Base-by-base conservation (phyloP, 2,888 invertebrate genomes). In the Trissolcus brochymenae region DNA sequence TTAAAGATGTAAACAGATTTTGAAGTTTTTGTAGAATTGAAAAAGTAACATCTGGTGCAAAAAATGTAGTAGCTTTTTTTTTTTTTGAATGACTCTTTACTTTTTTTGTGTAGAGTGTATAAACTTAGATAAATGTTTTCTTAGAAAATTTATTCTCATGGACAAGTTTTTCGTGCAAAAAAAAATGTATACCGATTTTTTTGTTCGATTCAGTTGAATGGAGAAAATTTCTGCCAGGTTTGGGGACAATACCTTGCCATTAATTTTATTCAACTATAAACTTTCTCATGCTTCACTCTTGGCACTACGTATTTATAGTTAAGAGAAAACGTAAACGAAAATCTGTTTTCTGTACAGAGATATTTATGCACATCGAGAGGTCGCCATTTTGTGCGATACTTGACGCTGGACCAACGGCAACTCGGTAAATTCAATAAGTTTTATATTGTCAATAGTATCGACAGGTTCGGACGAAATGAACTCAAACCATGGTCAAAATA, bases 351-450 rank as follows among this genome's bases (percentile, higher is more conserved):
- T 50, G 40, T 19, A 49, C 50, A 49, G 64, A 71, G 72, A 76
- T 72, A 76, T 76, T 72, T 72, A 76, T 72, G 65, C 54, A 43
- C 66, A 21, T 54, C 57, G 60, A 51, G 60, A 64, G 50, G 59
- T 62, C 59, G 76, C 67, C 67, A 72, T 76, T 66, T 72, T 76
- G 67, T 72, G 56, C 55, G 67, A 67, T 67, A 67, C 72, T 67
- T 76, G 46, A 29, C 49, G 25, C 53, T 7, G 50, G 61, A 50
- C 57, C 54, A 46, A 25, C 60, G 55, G 40, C 46, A 56, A 66
- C 59, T 73, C 66, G 66, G 50, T 56, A 19, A 66, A 61, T 54
- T 60, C 73, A 51, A 73, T 73, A 73, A 66, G 59, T 73, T 73
- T 66, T 60, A 66, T 66, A 49, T 25, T 60, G 29, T 55, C 66